Evolutionary conservation across 2,113 vertebrate genomes (phyloP), one percentile per base, ranked within the genome.

Genomic region (Nycticebus coucang): DNA sequence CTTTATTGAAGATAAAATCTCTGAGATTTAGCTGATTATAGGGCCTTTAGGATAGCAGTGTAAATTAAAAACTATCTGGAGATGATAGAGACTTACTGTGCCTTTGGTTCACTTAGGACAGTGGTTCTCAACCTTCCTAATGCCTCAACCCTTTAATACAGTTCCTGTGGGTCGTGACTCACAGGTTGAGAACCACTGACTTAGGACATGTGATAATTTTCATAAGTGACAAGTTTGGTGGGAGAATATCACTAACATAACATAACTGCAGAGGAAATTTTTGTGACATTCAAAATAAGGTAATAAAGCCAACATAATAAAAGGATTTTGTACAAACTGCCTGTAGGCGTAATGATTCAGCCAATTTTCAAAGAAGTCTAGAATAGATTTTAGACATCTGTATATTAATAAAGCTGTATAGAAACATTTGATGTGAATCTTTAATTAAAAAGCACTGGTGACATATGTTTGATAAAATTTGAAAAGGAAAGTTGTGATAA

Each of bases 401-500:
- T 86, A 83, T 92, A 86, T 89, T 89, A 85, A 53, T 79, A 97
- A 68, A 83, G 17, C 28, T 68, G 12, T 33, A 75, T 66, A 80
- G 37, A 84, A 84, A 72, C 30, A 0, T 85, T 81, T 89, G 19
- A 64, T 92, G 37, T 41, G 12, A 5, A 26, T 81, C 26, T 17
- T 90, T 21, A 77, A 22, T 86, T 28, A 21, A 92, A 90, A 83
- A 45, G 71, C 81, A 57, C 13, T 77, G 28, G 24, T 71, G 28
- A 26, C 81, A 89, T 15, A 66, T 81, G 17, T 28, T 88, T 50
- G 41, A 60, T 62, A 68, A 95, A 84, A 79, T 72, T 74, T n/a
- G 18, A 62, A 75, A 93, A 72, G 8, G 7, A 79, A 79, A 1
- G 18, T 86, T 75, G 22, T 64, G 12, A 13, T 10, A 24, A 92